Conservation (phyloP, 2,113 vertebrate species). For the Sciurus niger region DNA sequence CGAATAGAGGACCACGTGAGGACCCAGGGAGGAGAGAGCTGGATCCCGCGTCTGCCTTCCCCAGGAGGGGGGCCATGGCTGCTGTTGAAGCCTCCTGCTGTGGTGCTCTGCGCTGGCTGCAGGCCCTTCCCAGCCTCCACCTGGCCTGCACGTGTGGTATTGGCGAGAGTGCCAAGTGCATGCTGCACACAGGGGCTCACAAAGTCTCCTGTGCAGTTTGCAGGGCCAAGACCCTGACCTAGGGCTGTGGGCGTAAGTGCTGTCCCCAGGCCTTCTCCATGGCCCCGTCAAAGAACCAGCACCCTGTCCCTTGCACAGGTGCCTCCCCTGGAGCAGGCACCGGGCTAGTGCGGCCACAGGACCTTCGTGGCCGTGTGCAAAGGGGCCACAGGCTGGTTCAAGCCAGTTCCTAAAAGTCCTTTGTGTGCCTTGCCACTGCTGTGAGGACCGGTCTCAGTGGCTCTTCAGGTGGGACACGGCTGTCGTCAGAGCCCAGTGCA, state of each 20-base stretch:
- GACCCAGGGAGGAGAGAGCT: too few relatives aligned
- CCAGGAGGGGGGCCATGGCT: accelerated
- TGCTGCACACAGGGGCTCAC: background rate
- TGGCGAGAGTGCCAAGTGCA: background rate
- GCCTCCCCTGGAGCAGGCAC: too few relatives aligned
- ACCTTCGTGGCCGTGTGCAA: background rate
- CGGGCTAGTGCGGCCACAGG: too few relatives aligned
- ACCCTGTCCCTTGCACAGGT: background rate
- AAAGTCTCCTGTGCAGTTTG: background rate
- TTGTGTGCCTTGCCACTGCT: background rate
- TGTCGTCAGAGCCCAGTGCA: too few relatives aligned
- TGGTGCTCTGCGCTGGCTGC: background rate
- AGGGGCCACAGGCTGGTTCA: background rate
- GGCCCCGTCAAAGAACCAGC: background rate
- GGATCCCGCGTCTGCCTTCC: too few relatives aligned
- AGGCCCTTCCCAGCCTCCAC: background rate
- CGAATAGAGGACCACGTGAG: too few relatives aligned
- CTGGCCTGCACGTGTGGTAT: background rate
- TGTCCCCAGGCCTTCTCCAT: background rate
- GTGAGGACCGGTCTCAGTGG: background rate
- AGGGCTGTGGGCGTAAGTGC: background rate
- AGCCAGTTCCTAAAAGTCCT: background rate
- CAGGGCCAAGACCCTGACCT: background rate
- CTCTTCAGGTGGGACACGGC: background rate
- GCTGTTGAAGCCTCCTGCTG: background rate